Evolutionary conservation across 2,888 invertebrate genomes (phyloP).

Genomic region (Melanchra persicariae): DNA sequence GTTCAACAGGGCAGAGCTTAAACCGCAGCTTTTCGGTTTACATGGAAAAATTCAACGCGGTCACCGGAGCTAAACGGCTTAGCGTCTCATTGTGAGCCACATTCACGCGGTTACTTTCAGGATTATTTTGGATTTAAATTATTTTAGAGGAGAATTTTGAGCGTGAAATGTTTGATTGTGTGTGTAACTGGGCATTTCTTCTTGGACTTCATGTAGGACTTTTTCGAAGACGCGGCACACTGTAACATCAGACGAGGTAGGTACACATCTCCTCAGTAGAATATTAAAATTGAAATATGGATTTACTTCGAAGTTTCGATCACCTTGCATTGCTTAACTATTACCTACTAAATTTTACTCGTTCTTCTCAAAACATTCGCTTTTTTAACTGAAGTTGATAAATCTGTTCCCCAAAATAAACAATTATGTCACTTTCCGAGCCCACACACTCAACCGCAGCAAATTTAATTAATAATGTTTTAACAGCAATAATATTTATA

Average conservation of each 20-base stretch:
- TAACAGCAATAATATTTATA: not conserved
- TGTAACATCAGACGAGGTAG: not conserved
- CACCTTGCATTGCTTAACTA: not conserved
- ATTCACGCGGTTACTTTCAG: not conserved
- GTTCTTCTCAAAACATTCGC: slow-evolving; percentile 3
- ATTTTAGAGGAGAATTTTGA: not conserved
- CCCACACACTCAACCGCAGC: not conserved
- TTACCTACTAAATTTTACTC: not conserved
- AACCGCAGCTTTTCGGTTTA: slow-evolving; percentile 33
- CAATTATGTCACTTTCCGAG: slow-evolving; percentile 10
- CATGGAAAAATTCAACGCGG: slow-evolving; percentile 24
- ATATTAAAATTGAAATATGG: not conserved
- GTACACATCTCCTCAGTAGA: not conserved
- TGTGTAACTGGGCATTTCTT: not conserved
- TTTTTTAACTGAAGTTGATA: not conserved
- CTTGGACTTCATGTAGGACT: not conserved
- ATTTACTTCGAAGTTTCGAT: not conserved
- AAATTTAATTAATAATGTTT: slow-evolving; percentile 12
- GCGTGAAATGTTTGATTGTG: not conserved
- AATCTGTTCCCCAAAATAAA: slow-evolving; percentile 4
- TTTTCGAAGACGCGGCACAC: no score
- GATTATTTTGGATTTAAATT: not conserved
- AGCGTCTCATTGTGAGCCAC: slow-evolving; percentile 4
- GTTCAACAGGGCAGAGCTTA: slow-evolving; percentile 36
- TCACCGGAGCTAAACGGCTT: slow-evolving; percentile 21